Percentiles rank a stretch among this genome's conserved stretches.
Conservation (phyloP, 1,140 invertebrate species). For the Drosophila watanabei region DNA sequence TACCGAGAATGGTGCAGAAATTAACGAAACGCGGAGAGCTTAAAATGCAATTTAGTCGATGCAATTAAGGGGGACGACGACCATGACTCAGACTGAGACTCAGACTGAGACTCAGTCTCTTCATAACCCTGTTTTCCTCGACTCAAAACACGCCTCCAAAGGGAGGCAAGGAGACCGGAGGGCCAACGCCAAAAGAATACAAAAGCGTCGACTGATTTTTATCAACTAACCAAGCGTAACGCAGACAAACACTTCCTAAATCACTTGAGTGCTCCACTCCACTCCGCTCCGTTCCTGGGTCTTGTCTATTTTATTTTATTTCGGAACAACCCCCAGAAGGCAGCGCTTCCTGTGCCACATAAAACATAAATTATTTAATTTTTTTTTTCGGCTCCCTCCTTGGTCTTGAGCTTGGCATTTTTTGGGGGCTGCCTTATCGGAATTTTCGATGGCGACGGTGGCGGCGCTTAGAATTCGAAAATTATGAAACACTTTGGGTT, state of each 20-base stretch:
- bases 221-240: constrained; percentile 85
- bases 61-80: constrained; percentile 61
- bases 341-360: constrained; percentile 76
- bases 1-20: constrained; percentile 30
- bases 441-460: constrained; percentile 56
- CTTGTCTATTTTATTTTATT: constrained; percentile 48
- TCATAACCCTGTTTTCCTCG: not conserved
- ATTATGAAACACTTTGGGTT: constrained; percentile 79
- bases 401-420: constrained; percentile 1
- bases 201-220: constrained; percentile 80
- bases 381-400: constrained; percentile 31
- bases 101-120: not conserved
- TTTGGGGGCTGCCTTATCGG: constrained; percentile 44
- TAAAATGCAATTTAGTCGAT: constrained; percentile 77
- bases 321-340: constrained; percentile 57
- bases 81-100: constrained; percentile 34
- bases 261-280: constrained; percentile 68
- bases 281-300: not conserved
- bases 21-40: constrained; percentile 59
- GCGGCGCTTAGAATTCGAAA: constrained; percentile 69
- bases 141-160: constrained; percentile 5
- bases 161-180: no score
- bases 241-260: constrained; percentile 85
- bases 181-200: constrained; percentile 42
- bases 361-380: constrained; percentile 84